Conservation (phyloP, 2,888 invertebrate genomes). For the Marronus borbonicus region DNA sequence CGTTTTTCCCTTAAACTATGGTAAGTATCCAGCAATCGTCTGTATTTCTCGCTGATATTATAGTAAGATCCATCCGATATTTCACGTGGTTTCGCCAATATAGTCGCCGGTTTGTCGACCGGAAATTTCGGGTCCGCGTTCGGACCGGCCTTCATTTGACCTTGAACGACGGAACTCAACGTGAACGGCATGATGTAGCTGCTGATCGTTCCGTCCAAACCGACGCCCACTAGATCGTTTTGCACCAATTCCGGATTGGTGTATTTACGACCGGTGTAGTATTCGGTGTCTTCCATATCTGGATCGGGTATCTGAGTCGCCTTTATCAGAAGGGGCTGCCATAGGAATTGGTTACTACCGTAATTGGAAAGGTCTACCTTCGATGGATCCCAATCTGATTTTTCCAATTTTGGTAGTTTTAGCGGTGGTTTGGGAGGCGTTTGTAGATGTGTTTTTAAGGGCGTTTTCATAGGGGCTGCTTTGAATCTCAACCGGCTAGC, state of each 20-base stretch:
- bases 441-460: not conserved
- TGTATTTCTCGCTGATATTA: conserved; percentile 60
- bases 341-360: conserved; percentile 35
- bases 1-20: conserved; percentile 61
- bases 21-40: conserved; percentile 62
- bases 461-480: too few species aligned
- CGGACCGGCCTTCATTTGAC: conserved; percentile 18
- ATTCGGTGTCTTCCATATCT: conserved; percentile 44
- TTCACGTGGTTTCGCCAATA: conserved; percentile 1
- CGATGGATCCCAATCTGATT: conserved; percentile 8
- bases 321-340: conserved; percentile 35
- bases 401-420: too few species aligned
- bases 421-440: not conserved
- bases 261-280: conserved; percentile 34
- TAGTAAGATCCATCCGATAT: conserved; percentile 19
- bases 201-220: conserved; percentile 42
- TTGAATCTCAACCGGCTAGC: not conserved
- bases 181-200: conserved; percentile 47
- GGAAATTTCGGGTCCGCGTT: conserved; percentile 24
- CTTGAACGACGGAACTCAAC: conserved; percentile 32
- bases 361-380: conserved; percentile 23
- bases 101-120: conserved; percentile 21
- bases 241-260: conserved; percentile 39
- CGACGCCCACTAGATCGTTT: conserved; percentile 26
- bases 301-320: conserved; percentile 43